Percentiles rank a stretch among this genome's conserved stretches.
Conservation (phyloP, 2,888 invertebrate genomes). For the Hypena proboscidalis region DNA sequence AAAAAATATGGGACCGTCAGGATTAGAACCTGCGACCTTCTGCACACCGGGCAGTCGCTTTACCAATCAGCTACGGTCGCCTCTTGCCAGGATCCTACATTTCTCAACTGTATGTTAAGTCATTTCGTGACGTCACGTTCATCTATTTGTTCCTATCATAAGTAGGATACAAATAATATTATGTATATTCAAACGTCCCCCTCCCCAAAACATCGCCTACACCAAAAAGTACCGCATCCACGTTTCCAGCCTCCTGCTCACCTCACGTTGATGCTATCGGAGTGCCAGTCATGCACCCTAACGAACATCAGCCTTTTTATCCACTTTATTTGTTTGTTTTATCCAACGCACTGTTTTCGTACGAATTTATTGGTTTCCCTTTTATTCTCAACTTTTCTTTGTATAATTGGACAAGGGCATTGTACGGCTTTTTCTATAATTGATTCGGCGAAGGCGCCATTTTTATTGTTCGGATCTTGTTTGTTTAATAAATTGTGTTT, state of each 20-base stretch:
- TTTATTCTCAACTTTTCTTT: constrained; percentile 58
- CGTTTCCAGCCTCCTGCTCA: constrained; percentile 11
- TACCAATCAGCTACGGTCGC: too few species aligned
- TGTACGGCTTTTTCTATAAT: constrained; percentile 42
- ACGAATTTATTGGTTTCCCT: constrained; percentile 67
- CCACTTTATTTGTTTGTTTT: constrained; percentile 72
- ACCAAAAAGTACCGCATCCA: constrained; percentile 52
- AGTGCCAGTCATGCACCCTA: constrained; percentile 83
- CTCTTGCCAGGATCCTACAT: too few species aligned
- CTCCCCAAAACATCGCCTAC: too few species aligned
- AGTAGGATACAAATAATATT: too few species aligned
- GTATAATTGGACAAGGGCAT: constrained; percentile 43
- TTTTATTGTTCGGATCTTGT: constrained; percentile 5
- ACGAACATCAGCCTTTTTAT: constrained; percentile 68
- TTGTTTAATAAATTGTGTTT: constrained; percentile 1
- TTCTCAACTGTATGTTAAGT: too few species aligned
- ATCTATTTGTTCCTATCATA: too few species aligned
- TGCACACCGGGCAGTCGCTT: too few species aligned
- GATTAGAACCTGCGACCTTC: too few species aligned
- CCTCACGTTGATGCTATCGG: constrained; percentile 58
- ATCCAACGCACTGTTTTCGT: constrained; percentile 61
- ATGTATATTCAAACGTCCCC: too few species aligned
- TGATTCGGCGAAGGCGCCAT: constrained; percentile 30
- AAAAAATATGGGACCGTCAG: too few species aligned
- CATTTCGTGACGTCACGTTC: too few species aligned